These are phyloP conservation scores for Platyscapa corneri DNA, from an alignment of 1,140 invertebrate species.

Conservation along the genomic window DNA sequence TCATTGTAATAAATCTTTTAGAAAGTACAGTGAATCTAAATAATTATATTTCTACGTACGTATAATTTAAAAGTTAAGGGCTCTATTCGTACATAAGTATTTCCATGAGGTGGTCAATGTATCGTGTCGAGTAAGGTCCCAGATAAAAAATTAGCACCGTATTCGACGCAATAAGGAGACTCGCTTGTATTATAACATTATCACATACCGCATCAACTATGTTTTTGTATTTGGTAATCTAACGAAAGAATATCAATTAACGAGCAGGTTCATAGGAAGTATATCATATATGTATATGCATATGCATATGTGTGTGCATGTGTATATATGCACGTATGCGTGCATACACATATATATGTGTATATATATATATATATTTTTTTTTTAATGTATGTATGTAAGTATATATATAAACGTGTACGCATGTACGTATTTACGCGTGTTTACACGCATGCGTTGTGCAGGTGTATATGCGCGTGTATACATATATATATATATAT, in stretches of 20 bases:
- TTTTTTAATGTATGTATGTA: too few relatives aligned
- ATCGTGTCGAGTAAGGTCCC: slow-evolving; percentile 66
- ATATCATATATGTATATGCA: slow-evolving; percentile 68
- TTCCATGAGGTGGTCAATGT: slow-evolving; percentile 64
- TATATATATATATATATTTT: slow-evolving; percentile 67
- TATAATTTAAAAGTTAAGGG: slow-evolving; percentile 65
- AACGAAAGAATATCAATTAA: slow-evolving; percentile 69
- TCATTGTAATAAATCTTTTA: slow-evolving; percentile 68
- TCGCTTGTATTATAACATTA: slow-evolving; percentile 72
- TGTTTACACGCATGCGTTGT: slow-evolving; percentile 44
- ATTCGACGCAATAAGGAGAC: slow-evolving; percentile 66
- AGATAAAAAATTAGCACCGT: slow-evolving; percentile 56
- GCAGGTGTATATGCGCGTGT: too few relatives aligned
- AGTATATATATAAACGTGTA: slow-evolving; percentile 52
- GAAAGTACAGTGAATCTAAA: slow-evolving; percentile 68
- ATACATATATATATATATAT: slow-evolving; percentile 63
- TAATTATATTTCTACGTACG: slow-evolving; percentile 72
- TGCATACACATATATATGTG: slow-evolving; percentile 62
- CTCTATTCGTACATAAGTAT: slow-evolving; percentile 63
- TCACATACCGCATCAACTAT: slow-evolving; percentile 69
- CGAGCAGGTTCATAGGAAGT: slow-evolving; percentile 70
- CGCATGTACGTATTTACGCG: slow-evolving; percentile 10
- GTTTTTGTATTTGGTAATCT: slow-evolving; percentile 73
- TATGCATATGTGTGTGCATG: slow-evolving; percentile 64
- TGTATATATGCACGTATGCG: slow-evolving; percentile 46